Evolutionary conservation across 2,888 invertebrate species (phyloP), one percentile per base, ranked within the genome.

Genomic region (Eupithecia vulgata): DNA sequence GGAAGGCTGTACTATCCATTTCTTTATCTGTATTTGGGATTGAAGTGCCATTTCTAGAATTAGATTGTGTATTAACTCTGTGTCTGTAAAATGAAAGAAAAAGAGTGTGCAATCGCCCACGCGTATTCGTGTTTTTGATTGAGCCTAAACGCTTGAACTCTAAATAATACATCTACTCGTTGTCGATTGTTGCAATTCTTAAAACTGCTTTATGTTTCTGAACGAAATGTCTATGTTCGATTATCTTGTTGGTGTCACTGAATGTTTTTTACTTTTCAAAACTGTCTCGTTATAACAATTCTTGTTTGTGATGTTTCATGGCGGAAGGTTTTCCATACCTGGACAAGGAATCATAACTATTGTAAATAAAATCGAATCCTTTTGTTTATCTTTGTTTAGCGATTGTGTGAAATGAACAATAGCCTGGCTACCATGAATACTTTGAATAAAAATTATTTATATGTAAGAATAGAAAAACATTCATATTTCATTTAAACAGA

Each of bases 31-130:
- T 42, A 81, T 87, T 80, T 86, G 83, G 85, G 85, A 85, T 87
- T 83, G 72, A 85, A 88, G 91, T 91, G 91, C 91, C 91, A 91
- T 91, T 89, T 85, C 85, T 85, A 83, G 82, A 85, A 87, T 70
- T 75, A 70, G 72, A 76, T 25, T 71, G 71, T 75, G 67, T 74
- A 34, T 72, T 76, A 72, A 74, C 61, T 71, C 3, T 68, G 52
- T 52, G 57, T 57, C 57, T 57, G 57, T 57, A 57, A 57, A 57
- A 25, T 57, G n/a, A n/a, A n/a, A n/a, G n/a, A n/a, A n/a, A n/a
- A n/a, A n/a, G n/a, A n/a, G 12, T 57, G 64, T 76, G 48, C 71
- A 74, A 67, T 74, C 74, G 73, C 67, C 66, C 64, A 69, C 67
- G 69, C 64, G 72, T 74, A 48, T 45, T 59, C n/a, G 64, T 70